Evolutionary conservation across 2,113 vertebrate species (phyloP), one percentile per base, ranked within the genome.

Genomic region (Bubo bubo): DNA sequence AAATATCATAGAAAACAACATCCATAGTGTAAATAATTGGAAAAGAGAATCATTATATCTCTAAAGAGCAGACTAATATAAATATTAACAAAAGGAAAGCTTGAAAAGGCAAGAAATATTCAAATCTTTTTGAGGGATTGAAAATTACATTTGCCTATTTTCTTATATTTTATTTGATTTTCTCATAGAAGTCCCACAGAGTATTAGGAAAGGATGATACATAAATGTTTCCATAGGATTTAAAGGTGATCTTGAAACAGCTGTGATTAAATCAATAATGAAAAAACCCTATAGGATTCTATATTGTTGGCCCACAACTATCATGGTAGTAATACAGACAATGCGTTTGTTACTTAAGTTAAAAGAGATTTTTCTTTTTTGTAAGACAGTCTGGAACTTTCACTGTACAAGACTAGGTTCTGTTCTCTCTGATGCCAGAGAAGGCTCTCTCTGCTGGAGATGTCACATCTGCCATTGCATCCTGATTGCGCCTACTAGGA

Each of bases 131-230:
- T 68, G 23, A 47, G 7, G 16, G 8, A 66, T 58, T 83, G n/a
- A 30, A 82, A 79, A 64, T 83, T 83, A 26, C 4, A 23, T 88
- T 91, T 95, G 9, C 34, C 9, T 59, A 19, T 60, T 37, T 64
- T 95, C n/a, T 88, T 43, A 12, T 2, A 43, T 41, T 76, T 74
- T 88, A 34, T 81, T 89, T 91, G 23, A 62, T 79, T 92, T 95
- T 71, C 45, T 76, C 9, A 32, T 49, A 35, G 22, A 47, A 63
- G 28, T 43, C 47, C n/a, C 30, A 53, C 15, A 37, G 62, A 52
- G 10, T 37, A 66, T 79, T 90, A 76, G 32, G 22, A 76, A 79
- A 88, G 15, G 26, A 43, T 53, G 3, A 59, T 72, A 35, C 9
- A 55, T 41, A 90, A 77, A 56, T 82, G 9, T 60, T 91, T 94